Conservation (phyloP, 2,113 vertebrate species). For the Vulpes lagopus region DNA sequence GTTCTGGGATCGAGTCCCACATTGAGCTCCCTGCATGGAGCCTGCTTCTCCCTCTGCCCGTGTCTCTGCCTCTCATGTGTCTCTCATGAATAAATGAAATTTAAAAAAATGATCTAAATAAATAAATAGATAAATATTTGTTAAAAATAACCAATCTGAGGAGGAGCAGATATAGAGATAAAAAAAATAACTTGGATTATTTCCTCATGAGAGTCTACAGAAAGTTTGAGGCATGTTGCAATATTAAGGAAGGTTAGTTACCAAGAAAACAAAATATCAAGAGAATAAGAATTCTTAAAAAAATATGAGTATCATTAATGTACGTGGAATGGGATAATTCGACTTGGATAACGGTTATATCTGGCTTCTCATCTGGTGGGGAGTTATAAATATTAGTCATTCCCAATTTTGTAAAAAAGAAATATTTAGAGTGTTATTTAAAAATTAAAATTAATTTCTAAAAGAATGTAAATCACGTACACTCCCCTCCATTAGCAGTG, state of each 20-base stretch:
- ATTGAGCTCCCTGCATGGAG: no score
- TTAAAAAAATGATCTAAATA: no score
- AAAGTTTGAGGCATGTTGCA: not conserved
- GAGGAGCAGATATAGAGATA: not conserved
- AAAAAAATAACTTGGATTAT: not conserved
- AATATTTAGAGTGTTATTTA: not conserved
- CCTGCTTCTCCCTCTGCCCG: no score
- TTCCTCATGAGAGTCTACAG: not conserved
- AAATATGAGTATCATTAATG: not conserved
- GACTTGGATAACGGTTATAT: not conserved
- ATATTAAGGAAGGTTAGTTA: not conserved
- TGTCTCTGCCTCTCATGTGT: no score
- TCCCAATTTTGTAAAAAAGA: not conserved
- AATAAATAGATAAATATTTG: no score
- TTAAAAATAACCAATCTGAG: not conserved
- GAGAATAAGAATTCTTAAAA: not conserved
- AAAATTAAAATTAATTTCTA: not conserved
- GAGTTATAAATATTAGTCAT: not conserved
- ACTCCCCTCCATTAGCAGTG: not conserved
- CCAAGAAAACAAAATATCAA: not conserved
- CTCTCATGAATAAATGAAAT: no score
- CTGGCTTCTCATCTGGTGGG: not conserved
- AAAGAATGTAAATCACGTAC: not conserved
- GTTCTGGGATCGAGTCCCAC: no score
- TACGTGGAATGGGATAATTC: not conserved